Evolutionary conservation across 2,113 vertebrate species (phyloP), one percentile per base, ranked within the genome.

Genomic region (Channa maculata): DNA sequence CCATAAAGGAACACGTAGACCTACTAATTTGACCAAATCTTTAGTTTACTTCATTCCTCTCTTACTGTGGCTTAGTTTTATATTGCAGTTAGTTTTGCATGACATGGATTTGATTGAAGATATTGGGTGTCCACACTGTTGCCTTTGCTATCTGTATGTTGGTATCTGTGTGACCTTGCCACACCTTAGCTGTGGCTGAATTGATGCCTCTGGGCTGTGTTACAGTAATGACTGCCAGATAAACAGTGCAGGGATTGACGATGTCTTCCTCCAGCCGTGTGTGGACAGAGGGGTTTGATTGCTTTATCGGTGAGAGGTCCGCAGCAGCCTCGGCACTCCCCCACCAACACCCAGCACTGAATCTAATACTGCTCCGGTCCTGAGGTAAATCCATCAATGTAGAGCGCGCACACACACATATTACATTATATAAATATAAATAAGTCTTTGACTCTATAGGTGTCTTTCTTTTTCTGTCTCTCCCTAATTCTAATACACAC

Each of bases 301-400:
- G 74, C 44, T 73, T 81, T 81, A 77, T 81, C 74, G 78, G 74
- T 45, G 33, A 55, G 52, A 60, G 39, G 67, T 67, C 83, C 13
- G 61, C 60, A 86, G 49, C 83, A 66, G 62, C 71, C 63, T 60
- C 63, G 71, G 69, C 71, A 75, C 64, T 67, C 62, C 65, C 75
- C 66, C 38, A 53, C 74, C 33, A n/a, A 75, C 55, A 8, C 65
- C 83, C 52, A 61, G 65, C 63, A 54, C 53, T 75, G 60, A 63
- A 84, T 84, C 72, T 67, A 84, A 86, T 76, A 77, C 71, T 41
- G 71, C 60, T 65, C 62, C 58, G 58, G 71, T 84, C 79, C 75
- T n/a, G n/a, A 58, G 79, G 71, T 79, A 54, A 71, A 79, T 55
- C 70, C 65, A 78, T 83, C 65, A 83, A 78, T 83, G 71, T 66